Evolutionary conservation across 2,888 invertebrate genomes (phyloP), one percentile per base, ranked within the genome.

Genomic region (Prostheceraeus crozeri): DNA sequence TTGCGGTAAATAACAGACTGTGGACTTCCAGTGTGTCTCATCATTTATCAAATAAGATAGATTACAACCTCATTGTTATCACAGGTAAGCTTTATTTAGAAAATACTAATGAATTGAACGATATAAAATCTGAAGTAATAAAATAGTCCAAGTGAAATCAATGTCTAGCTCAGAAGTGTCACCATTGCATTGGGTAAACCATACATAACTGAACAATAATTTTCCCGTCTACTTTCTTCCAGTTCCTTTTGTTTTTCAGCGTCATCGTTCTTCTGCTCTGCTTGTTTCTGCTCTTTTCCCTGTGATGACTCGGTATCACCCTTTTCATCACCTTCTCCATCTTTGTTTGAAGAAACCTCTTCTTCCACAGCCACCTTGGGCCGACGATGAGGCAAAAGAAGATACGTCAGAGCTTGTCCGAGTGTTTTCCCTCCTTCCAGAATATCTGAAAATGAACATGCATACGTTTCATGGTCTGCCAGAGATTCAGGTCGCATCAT

Each of bases 161-260:
- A 11, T 54, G 16, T 36, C 46, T 46, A n/a, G 14, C 40, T 28
- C 1, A 68, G 35, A 61, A 72, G 72, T 3, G 72, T 69, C 11
- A 75, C 68, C 14, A 75, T 64, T 8, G 74, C 51, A 60, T 72
- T 74, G 4, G 75, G 75, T 48, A 74, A 66, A n/a, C 75, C 75
- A 63, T 74, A 75, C 54, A 73, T 72, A 14, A 75, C 72, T 66
- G n/a, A n/a, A n/a, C n/a, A n/a, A n/a, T n/a, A n/a, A n/a, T n/a
- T n/a, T n/a, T n/a, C n/a, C n/a, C n/a, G n/a, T n/a, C n/a, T n/a
- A n/a, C n/a, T n/a, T n/a, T n/a, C n/a, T n/a, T n/a, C n/a, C n/a
- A n/a, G n/a, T 28, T 55, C 35, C 4, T 36, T 48, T 52, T 58
- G 51, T 6, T 57, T 28, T 14, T 35, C 45, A 8, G 57, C 33